Evolutionary conservation across 2,113 vertebrate species (phyloP).

Genomic region (Notothenia coriiceps): DNA sequence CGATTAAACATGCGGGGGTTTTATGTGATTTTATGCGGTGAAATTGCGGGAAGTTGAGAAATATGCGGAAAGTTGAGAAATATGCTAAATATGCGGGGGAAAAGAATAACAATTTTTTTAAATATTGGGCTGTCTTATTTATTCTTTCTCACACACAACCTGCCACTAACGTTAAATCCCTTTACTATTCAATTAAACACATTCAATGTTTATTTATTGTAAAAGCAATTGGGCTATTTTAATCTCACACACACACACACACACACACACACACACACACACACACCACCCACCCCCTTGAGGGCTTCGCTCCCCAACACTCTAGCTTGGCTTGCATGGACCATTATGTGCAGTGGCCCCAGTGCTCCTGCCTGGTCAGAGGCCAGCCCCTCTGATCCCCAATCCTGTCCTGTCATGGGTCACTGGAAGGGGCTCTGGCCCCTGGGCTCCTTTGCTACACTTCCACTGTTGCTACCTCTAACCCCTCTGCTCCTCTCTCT

Average conservation of each 20-base stretch:
- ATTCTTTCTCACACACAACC: no score
- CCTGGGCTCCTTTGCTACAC: slow-evolving; percentile 80
- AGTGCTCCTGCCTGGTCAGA: slow-evolving; percentile 82
- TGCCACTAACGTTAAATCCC: no score
- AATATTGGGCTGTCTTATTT: no score
- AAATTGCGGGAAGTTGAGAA: no score
- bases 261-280: slow-evolving; percentile 2
- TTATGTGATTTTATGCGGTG: no score
- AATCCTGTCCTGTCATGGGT: slow-evolving; percentile 93
- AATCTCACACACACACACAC: not conserved
- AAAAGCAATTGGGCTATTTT: no score
- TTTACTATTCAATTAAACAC: no score
- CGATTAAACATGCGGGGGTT: no score
- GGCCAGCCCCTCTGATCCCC: slow-evolving; percentile 88
- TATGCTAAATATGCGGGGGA: no score
- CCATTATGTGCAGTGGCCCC: slow-evolving; percentile 84
- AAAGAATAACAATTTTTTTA: no score
- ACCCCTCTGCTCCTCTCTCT: slow-evolving; percentile 51
- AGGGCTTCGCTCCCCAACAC: slow-evolving; percentile 59
- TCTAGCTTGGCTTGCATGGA: slow-evolving; percentile 56
- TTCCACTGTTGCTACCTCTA: slow-evolving; percentile 78
- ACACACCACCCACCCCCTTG: slow-evolving; percentile 28
- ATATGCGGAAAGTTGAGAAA: no score
- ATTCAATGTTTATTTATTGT: no score
- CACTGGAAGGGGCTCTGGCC: slow-evolving; percentile 89